phyloP scores from a whole-genome alignment of 2,113 vertebrate genomes.

The Cavia aperea region DNA sequence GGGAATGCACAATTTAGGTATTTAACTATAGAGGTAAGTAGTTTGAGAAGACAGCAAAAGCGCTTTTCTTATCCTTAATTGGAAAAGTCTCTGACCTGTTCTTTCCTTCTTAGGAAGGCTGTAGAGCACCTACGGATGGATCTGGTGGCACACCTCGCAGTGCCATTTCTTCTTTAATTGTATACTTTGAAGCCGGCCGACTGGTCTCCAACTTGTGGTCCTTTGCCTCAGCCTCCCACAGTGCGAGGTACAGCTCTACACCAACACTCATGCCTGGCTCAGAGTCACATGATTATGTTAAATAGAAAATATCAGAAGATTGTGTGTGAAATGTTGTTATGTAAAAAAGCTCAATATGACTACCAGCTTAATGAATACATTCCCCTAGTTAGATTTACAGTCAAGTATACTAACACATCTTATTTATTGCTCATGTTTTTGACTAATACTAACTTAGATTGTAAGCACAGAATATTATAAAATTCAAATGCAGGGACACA shows the following conservation, averaged over 20 bases:
- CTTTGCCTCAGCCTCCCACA: neutral
- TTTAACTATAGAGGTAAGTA: neutral
- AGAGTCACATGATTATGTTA: neutral
- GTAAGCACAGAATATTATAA: conserved; percentile 2
- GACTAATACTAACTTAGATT: neutral
- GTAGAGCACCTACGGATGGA: neutral
- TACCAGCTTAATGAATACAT: neutral
- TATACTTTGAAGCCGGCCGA: neutral
- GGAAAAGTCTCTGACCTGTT: neutral
- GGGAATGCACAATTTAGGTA: neutral
- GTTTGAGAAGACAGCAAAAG: neutral
- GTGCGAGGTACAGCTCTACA: neutral
- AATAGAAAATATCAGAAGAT: neutral
- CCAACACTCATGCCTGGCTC: neutral
- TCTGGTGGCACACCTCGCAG: neutral
- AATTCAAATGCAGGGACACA: neutral
- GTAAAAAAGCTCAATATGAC: neutral
- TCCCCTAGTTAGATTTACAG: neutral
- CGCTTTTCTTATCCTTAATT: neutral
- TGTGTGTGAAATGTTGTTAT: neutral
- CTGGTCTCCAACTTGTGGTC: neutral
- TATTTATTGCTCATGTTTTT: neutral
- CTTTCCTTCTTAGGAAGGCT: neutral
- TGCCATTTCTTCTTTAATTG: too few relatives aligned
- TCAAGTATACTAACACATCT: neutral